These are phyloP conservation scores for Myotis vivesi DNA, from an alignment of 2,797 vertebrate species.

Conservation along the genomic window DNA sequence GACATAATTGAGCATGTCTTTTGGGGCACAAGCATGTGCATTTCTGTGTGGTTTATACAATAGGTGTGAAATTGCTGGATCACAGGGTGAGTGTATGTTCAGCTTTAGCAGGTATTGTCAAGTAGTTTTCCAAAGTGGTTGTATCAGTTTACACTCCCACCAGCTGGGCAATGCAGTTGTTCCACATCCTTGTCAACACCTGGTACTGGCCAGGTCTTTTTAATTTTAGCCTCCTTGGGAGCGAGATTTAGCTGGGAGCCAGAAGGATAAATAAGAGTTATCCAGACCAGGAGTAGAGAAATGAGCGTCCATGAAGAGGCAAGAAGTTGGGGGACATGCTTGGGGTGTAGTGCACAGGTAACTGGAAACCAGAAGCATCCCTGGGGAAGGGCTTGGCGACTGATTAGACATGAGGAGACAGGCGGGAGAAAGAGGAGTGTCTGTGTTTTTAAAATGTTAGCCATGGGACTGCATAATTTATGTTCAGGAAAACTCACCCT, in stretches of 20 bases:
- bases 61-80: not conserved
- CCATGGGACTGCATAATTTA: not conserved
- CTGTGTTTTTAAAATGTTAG: not conserved
- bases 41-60: not conserved
- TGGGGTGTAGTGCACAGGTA: too few species aligned
- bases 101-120: not conserved
- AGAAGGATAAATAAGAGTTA: not conserved
- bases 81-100: not conserved
- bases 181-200: not conserved
- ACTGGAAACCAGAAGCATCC: not conserved
- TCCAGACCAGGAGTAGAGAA: too few species aligned
- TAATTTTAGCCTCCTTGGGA: not conserved
- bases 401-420: not conserved
- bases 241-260: not conserved
- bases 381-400: not conserved
- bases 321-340: not conserved
- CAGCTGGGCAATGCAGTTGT: not conserved
- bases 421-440: not conserved
- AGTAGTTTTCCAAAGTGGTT: not conserved
- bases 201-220: not conserved
- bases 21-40: not conserved
- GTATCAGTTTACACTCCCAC: not conserved
- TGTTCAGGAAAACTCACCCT: slow-evolving; percentile 10
- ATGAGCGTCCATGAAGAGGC: not conserved
- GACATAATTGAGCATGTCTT: not conserved